Conservation (phyloP, 1,140 invertebrate genomes). For the Wasmannia auropunctata region DNA sequence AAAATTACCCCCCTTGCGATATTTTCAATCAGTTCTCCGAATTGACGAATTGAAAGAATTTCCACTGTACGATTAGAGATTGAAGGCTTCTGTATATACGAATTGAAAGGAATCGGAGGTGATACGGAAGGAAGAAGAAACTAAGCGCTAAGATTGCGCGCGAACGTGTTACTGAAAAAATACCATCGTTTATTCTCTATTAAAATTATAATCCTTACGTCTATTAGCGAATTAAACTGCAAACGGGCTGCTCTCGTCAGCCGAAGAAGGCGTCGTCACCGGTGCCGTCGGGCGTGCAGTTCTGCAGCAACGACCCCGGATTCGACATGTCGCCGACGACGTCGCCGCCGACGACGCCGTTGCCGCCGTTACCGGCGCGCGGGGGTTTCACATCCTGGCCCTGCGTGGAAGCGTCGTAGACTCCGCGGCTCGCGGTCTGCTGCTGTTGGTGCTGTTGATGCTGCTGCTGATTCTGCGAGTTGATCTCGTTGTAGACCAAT, state of each 20-base stretch:
- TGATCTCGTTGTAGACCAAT: conserved; percentile 78
- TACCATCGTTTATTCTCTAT: conserved; percentile 73
- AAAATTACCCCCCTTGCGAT: background rate
- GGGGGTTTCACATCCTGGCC: conserved; percentile 69
- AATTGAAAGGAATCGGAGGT: background rate
- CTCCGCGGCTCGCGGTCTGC: conserved; percentile 13
- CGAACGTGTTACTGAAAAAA: conserved; percentile 68
- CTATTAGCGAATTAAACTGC: conserved; percentile 63
- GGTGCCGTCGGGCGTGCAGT: conserved; percentile 71
- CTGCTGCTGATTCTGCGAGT: conserved; percentile 71
- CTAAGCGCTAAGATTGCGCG: background rate
- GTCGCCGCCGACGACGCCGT: conserved; percentile 29
- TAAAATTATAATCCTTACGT: conserved; percentile 71
- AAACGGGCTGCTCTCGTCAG: conserved; percentile 47
- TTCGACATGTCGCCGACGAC: conserved; percentile 52
- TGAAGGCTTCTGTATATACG: background rate
- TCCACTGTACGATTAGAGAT: background rate
- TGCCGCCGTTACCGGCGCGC: conserved; percentile 32
- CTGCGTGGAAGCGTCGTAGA: conserved; percentile 56
- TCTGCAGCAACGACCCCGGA: conserved; percentile 65
- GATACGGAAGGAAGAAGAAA: background rate
- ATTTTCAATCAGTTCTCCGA: background rate
- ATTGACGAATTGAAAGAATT: background rate
- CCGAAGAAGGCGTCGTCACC: conserved; percentile 70
- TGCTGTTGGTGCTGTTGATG: conserved; percentile 10